Evolutionary conservation across 2,113 vertebrate species (phyloP), one percentile per base, ranked within the genome.

Genomic region (Equus quagga): DNA sequence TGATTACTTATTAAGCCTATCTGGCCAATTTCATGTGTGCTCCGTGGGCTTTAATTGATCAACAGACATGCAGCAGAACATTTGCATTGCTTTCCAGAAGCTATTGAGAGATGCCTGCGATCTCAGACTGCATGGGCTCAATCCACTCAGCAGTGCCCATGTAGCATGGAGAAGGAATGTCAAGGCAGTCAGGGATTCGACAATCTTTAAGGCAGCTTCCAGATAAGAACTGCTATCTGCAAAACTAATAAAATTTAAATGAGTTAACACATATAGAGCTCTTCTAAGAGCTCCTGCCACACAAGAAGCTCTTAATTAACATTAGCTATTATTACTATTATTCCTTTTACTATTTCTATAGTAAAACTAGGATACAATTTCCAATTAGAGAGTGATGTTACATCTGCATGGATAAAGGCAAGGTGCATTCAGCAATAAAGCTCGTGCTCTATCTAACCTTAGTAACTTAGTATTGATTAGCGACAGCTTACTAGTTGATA

Each of bases 201-300:
- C 67, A 8, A 24, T 82, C 33, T 93, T 92, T 83, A 75, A 91
- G 78, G 67, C 19, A 58, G 26, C 6, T 51, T 91, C 19, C 11
- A 87, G 56, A 41, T 96, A 97, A 82, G 75, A 96, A 93, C 76
- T 81, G 17, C 17, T 84, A 15, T 49, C 33, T 64, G 28, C 11
- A 94, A 76, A 96, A 80, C 69, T 94, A 65, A 15, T 83, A 88
- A 44, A 28, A 1, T 78, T 94, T 92, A 84, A 75, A 60, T 70
- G 31, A 81, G 8, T 64, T 51, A 83, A 70, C 49, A 82, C 1
- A 60, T 36, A 4, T n/a, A 89, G 28, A 88, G 5, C 1, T 85
- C 6, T 92, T 89, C 31, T 44, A 96, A 91, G 31, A 73, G 33
- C 51, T 58, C 60, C 15, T 89, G 33, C 24, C 36, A 80, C 4